Evolutionary conservation across 2,888 invertebrate genomes (phyloP).

Genomic region (Maniola hyperantus): DNA sequence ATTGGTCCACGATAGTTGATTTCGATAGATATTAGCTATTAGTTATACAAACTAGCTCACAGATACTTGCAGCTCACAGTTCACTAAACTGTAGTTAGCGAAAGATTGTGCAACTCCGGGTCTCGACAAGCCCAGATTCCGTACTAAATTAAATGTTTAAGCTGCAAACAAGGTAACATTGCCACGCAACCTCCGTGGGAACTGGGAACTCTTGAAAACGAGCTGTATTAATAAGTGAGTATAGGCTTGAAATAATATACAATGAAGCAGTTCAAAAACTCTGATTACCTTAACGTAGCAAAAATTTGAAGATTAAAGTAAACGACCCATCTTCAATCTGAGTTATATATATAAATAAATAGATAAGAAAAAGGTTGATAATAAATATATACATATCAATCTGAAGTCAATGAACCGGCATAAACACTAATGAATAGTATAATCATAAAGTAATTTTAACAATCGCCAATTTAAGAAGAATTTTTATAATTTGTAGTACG

Average conservation of each 20-base stretch:
- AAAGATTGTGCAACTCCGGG: conserved; percentile 35
- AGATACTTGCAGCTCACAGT: conserved; percentile 6
- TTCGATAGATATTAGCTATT: not conserved
- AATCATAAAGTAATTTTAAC: too few relatives aligned
- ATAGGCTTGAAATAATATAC: not conserved
- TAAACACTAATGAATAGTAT: too few relatives aligned
- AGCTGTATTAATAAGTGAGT: conserved; percentile 49
- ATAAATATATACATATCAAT: too few relatives aligned
- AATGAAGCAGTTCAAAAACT: not conserved
- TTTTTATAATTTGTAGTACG: too few relatives aligned
- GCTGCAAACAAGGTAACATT: conserved; percentile 38
- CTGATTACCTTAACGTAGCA: not conserved
- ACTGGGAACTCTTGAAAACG: conserved; percentile 63
- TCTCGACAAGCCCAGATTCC: conserved; percentile 33
- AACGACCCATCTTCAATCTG: too few relatives aligned
- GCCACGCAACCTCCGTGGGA: conserved; percentile 57
- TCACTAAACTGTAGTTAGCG: not conserved
- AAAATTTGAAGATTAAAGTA: not conserved
- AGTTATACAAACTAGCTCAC: not conserved
- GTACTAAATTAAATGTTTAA: conserved; percentile 43
- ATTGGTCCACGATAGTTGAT: too few relatives aligned
- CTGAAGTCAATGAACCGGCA: too few relatives aligned
- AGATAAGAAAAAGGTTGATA: too few relatives aligned
- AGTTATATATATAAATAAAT: too few relatives aligned
- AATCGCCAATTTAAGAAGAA: too few relatives aligned